Conservation (phyloP, 2,888 invertebrate species). For the Dioctria rufipes region DNA sequence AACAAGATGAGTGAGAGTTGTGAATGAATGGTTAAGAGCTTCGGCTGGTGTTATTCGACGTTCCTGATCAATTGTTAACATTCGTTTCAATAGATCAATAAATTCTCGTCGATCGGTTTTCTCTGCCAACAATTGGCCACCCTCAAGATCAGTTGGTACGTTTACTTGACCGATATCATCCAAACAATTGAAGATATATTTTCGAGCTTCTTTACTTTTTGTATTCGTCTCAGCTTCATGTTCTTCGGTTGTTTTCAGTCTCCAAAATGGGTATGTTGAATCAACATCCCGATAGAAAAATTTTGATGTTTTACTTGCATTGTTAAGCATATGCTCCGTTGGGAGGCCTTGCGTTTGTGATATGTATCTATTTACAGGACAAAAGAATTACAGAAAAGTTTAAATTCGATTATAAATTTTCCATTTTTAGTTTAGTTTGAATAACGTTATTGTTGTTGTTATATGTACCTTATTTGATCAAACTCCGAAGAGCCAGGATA, state of each 20-base stretch:
- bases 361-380: slow-evolving; percentile 77
- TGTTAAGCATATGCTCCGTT: slow-evolving; percentile 96
- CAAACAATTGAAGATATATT: slow-evolving; percentile 99
- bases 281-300: slow-evolving; percentile 98
- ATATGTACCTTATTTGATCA: slow-evolving; percentile 88
- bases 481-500: slow-evolving; percentile 99
- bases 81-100: slow-evolving; percentile 96
- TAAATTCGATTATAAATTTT: no score
- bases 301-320: slow-evolving; percentile 97
- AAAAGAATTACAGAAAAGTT: background rate
- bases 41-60: slow-evolving; percentile 95
- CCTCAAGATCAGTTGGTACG: slow-evolving; percentile 97
- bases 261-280: slow-evolving; percentile 90
- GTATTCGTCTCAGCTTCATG: slow-evolving; percentile 98
- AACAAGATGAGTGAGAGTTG: slow-evolving; percentile 91
- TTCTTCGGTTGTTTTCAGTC: slow-evolving; percentile 96
- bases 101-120: slow-evolving; percentile 98
- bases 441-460: background rate
- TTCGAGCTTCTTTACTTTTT: slow-evolving; percentile 98
- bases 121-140: slow-evolving; percentile 95
- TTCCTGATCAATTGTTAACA: slow-evolving; percentile 99
- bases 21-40: slow-evolving; percentile 95
- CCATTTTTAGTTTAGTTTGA: no score
- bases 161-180: slow-evolving; percentile 99
- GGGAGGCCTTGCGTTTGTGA: slow-evolving; percentile 98